Evolutionary conservation across 2,113 vertebrate species (phyloP).

Genomic region (Shinisaurus crocodilurus): DNA sequence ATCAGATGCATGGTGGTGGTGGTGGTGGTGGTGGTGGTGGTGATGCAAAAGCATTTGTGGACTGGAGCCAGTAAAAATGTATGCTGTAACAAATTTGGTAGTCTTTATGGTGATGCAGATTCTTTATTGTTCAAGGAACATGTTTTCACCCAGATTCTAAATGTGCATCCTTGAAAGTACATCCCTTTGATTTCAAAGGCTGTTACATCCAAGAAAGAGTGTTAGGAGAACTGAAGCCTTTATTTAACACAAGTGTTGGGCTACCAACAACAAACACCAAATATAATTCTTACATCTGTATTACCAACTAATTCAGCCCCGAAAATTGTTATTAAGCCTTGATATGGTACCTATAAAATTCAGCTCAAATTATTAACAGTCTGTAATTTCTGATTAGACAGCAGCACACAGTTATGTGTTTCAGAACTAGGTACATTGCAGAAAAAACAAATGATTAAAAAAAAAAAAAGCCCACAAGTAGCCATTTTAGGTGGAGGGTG

Average conservation of each 20-base stretch:
- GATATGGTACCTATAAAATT: neutral
- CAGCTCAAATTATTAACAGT: neutral
- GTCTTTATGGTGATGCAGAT: neutral
- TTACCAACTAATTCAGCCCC: neutral
- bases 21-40: neutral
- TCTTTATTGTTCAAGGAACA: neutral
- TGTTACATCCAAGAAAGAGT: neutral
- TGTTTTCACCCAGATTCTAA: neutral
- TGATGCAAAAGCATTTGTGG: neutral
- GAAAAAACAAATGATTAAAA: neutral
- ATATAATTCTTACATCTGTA: neutral
- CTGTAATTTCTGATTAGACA: neutral
- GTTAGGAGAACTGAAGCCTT: neutral
- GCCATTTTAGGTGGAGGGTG: neutral
- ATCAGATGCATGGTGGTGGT: neutral
- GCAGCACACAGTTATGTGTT: neutral
- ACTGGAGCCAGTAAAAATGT: neutral
- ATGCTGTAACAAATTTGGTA: neutral
- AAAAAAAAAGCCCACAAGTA: neutral
- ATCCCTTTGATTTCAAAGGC: neutral
- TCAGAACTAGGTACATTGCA: neutral
- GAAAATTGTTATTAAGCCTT: neutral
- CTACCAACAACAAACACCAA: neutral
- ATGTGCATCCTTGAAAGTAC: neutral
- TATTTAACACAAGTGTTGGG: neutral